Evolutionary conservation across 1,140 invertebrate genomes (phyloP).

Genomic region (Varroa destructor): DNA sequence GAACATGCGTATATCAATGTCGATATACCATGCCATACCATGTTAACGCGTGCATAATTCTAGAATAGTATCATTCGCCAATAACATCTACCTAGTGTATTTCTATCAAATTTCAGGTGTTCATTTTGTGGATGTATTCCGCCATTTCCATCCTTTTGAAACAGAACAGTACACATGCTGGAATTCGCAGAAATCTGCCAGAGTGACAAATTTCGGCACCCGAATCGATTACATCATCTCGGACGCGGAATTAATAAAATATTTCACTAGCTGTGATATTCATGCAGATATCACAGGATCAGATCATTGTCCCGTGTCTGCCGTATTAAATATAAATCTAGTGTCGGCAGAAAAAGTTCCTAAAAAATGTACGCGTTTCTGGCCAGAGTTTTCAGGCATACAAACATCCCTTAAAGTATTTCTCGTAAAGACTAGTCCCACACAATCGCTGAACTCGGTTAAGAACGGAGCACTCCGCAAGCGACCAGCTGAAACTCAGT

Average conservation of each 20-base stretch:
- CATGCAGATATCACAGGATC: constrained; percentile 46
- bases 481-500: constrained; percentile 45
- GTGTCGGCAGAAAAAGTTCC: constrained; percentile 31
- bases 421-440: not conserved
- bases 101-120: constrained; percentile 33
- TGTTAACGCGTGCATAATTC: too few relatives aligned
- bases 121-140: constrained; percentile 45
- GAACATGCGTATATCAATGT: too few relatives aligned
- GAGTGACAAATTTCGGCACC: constrained; percentile 48
- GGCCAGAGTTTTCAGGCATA: constrained; percentile 31
- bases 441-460: not conserved
- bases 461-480: not conserved
- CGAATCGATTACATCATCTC: constrained; percentile 48
- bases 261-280: constrained; percentile 41
- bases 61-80: too few relatives aligned
- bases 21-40: too few relatives aligned
- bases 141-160: constrained; percentile 43
- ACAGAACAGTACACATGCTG: constrained; percentile 47
- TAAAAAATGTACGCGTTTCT: constrained; percentile 30
- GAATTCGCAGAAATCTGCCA: constrained; percentile 43
- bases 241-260: constrained; percentile 38
- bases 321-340: constrained; percentile 36
- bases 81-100: too few relatives aligned
- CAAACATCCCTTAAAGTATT: constrained; percentile 31
- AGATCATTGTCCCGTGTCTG: constrained; percentile 49